These are phyloP conservation scores for Trochalopteron elliotii DNA, from an alignment of 2,113 vertebrate species.

Conservation along the genomic window DNA sequence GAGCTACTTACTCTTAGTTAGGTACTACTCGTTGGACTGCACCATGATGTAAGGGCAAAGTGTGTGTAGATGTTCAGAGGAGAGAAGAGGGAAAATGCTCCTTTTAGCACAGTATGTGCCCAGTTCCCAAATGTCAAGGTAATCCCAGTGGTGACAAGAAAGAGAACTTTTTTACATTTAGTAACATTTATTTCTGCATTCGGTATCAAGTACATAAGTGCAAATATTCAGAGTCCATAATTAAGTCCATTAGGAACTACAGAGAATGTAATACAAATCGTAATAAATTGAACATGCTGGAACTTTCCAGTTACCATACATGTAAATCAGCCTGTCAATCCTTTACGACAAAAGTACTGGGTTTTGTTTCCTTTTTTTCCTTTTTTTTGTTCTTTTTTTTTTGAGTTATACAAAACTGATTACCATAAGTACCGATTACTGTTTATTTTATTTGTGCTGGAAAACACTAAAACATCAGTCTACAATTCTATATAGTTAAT, in stretches of 20 bases:
- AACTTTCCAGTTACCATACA: slow-evolving; percentile 87
- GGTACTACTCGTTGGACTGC: not conserved
- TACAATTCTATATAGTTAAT: slow-evolving; percentile 86
- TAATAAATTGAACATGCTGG: slow-evolving; percentile 94
- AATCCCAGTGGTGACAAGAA: not conserved
- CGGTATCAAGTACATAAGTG: slow-evolving; percentile 99
- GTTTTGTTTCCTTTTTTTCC: slow-evolving; percentile 49
- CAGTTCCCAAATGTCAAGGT: not conserved
- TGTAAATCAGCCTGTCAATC: slow-evolving; percentile 88
- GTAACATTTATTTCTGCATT: slow-evolving; percentile 99
- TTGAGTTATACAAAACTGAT: slow-evolving; percentile 94
- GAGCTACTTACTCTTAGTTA: not conserved
- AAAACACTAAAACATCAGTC: slow-evolving; percentile 87
- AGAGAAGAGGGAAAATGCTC: not conserved
- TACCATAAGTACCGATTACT: slow-evolving; percentile 86
- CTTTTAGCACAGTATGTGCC: not conserved
- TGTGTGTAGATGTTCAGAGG: not conserved
- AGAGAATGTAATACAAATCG: slow-evolving; percentile 95
- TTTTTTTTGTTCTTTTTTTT: slow-evolving; percentile 18
- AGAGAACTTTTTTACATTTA: slow-evolving; percentile 81
- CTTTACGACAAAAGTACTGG: slow-evolving; percentile 88
- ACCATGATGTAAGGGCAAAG: not conserved
- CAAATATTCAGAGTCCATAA: slow-evolving; percentile 97
- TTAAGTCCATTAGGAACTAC: slow-evolving; percentile 89
- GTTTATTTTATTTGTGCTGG: slow-evolving; percentile 87